Evolutionary conservation across 2,888 invertebrate species (phyloP), one percentile per base, ranked within the genome.

Genomic region (Campopleginae sp.): DNA sequence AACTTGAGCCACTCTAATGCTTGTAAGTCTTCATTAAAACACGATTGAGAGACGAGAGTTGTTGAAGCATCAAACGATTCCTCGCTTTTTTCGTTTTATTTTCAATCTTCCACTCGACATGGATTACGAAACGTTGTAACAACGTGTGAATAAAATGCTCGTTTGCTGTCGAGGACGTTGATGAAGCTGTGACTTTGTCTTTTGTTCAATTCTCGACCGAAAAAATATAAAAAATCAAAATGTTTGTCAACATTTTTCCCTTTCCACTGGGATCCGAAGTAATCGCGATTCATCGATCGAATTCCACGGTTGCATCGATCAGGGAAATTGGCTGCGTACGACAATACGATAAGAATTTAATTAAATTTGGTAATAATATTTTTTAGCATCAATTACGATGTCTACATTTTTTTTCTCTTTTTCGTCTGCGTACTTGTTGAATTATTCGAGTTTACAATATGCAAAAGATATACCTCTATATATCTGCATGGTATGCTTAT

Each of bases 21-120:
- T 44, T 75, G 77, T 77, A 80, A 72, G 77, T 84, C 77, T 80
- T 84, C 76, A 77, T 78, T 77, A 80, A 77, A 84, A 44, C 58
- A 19, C 77, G 71, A 77, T 77, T 70, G 80, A 77, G 75, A 23
- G 8, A 46, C 61, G 54, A 70, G 75, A 61, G 5, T 38, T 48
- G 17, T 19, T 19, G 27, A n/a, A 31, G 27, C 76, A 63, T 68
- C 54, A 44, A 58, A 31, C 72, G 65, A 72, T 72, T 65, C 2
- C 51, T 27, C 42, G 23, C 19, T 27, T 27, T 33, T 61, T n/a
- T 65, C 27, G 51, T n/a, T 44, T 19, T 44, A 38, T 65, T 48
- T 76, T 33, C 31, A 63, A 63, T 31, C 44, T 65, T 63, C n/a
- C 44, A 19, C n/a, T 10, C 33, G 27, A 6, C 61, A n/a, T 31